Percentiles rank a stretch among this genome's conserved stretches.
phyloP scores from a whole-genome alignment of 2,797 vertebrate genomes.

The Argya squamiceps region DNA sequence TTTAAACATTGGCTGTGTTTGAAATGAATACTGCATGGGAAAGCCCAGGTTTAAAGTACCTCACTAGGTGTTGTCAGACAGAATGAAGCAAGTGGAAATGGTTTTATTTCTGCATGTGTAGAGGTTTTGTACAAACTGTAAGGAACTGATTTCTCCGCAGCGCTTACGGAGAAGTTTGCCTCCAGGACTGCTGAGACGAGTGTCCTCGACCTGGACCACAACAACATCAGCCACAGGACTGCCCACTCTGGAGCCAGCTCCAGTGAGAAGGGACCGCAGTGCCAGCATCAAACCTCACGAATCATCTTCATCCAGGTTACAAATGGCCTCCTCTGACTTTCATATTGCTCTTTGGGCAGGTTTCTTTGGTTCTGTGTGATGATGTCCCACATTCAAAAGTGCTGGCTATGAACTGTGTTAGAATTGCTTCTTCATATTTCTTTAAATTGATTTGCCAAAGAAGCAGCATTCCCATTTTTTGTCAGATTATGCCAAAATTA shows the following conservation, averaged over 20 bases:
- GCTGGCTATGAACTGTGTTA: background rate
- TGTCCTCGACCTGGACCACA: conserved; percentile 97
- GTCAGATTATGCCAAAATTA: background rate
- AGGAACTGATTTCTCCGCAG: conserved; percentile 64
- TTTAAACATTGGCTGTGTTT: background rate
- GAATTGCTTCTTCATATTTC: background rate
- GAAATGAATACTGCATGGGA: background rate
- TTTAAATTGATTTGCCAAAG: background rate
- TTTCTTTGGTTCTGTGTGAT: background rate
- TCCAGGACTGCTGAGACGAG: conserved; percentile 88
- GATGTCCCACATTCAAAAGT: background rate
- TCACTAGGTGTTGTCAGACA: background rate
- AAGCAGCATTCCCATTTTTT: background rate
- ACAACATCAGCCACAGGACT: conserved; percentile 97
- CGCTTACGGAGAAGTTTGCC: conserved; percentile 91
- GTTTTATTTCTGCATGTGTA: background rate
- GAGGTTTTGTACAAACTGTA: background rate
- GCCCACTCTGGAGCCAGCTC: conserved; percentile 93
- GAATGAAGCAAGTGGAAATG: background rate
- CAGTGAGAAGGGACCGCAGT: conserved; percentile 91
- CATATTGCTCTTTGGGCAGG: background rate
- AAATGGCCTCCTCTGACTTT: background rate
- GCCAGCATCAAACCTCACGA: conserved; percentile 93
- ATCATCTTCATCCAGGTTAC: conserved; percentile 85
- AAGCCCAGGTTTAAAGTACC: background rate